Percentiles rank a stretch among this genome's conserved stretches.
phyloP scores from a whole-genome alignment of 2,113 vertebrate species.

The Zosterops borbonicus region DNA sequence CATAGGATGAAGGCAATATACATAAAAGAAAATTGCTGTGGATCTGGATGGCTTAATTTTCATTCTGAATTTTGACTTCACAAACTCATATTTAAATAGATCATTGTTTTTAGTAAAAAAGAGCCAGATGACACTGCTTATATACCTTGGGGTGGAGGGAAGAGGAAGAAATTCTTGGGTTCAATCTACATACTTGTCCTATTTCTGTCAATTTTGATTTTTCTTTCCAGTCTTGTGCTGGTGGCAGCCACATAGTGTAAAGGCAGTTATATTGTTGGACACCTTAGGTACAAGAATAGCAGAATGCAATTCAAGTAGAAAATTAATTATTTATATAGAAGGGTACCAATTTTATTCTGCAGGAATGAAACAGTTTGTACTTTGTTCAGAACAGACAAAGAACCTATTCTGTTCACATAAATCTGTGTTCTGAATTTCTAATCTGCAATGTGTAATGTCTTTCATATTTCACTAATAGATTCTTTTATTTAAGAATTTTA shows the following conservation, averaged over 20 bases:
- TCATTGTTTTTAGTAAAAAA: constrained; percentile 7
- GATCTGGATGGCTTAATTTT: not conserved
- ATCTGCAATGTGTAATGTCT: not conserved
- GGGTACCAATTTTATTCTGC: not conserved
- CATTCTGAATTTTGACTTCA: not conserved
- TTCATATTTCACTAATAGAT: not conserved
- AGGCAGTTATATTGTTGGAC: constrained; percentile 44
- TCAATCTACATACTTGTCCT: constrained; percentile 59
- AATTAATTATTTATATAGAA: constrained; percentile 36
- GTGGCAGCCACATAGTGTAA: constrained; percentile 51
- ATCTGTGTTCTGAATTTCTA: constrained; percentile 9
- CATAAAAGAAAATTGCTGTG: not conserved
- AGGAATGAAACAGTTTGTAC: not conserved
- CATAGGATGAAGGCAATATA: not conserved
- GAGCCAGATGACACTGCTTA: not conserved
- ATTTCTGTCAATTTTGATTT: constrained; percentile 74
- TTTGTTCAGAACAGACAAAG: not conserved
- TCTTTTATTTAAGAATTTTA: not conserved
- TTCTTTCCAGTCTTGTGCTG: constrained; percentile 53
- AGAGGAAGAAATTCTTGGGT: constrained; percentile 31
- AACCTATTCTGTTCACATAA: not conserved
- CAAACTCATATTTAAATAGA: not conserved
- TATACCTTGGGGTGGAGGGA: constrained; percentile 14
- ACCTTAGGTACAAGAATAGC: constrained; percentile 38
- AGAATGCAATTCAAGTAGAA: constrained; percentile 31